A percentile compares a stretch with the other conserved stretches of the same genome.
Evolutionary conservation across 2,113 vertebrate genomes (phyloP).

Genomic region (Empidonax alnorum): DNA sequence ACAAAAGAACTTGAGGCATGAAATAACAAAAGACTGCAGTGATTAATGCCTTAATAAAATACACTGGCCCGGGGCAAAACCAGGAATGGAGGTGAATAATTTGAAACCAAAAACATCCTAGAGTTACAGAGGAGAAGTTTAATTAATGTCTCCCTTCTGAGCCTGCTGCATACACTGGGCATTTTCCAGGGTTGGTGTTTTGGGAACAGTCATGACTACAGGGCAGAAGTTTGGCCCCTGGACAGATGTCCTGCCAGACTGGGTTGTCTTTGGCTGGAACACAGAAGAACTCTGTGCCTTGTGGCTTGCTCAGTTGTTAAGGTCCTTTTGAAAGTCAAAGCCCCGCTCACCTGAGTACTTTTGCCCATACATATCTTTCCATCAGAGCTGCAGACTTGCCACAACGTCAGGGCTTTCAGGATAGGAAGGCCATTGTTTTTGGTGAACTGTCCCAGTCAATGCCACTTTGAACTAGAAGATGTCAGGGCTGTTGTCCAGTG

Average conservation of each 20-base stretch:
- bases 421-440: background rate
- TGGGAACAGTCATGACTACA: background rate
- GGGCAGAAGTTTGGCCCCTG: background rate
- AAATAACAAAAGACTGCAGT: background rate
- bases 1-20: background rate
- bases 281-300: background rate
- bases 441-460: background rate
- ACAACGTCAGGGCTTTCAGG: accelerated
- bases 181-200: background rate
- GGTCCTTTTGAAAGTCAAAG: constrained; percentile 1
- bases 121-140: background rate
- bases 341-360: background rate
- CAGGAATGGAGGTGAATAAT: background rate
- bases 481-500: background rate
- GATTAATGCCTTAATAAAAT: background rate
- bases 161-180: background rate
- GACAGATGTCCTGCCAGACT: background rate
- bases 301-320: background rate
- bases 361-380: accelerated
- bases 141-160: background rate
- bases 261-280: constrained; percentile 13
- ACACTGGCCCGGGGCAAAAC: background rate
- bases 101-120: background rate
- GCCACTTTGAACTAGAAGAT: background rate
- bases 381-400: accelerated